Percentiles rank a stretch among this genome's conserved stretches.
phyloP scores from a whole-genome alignment of 1,140 invertebrate species.

The Bombus ignitus region DNA sequence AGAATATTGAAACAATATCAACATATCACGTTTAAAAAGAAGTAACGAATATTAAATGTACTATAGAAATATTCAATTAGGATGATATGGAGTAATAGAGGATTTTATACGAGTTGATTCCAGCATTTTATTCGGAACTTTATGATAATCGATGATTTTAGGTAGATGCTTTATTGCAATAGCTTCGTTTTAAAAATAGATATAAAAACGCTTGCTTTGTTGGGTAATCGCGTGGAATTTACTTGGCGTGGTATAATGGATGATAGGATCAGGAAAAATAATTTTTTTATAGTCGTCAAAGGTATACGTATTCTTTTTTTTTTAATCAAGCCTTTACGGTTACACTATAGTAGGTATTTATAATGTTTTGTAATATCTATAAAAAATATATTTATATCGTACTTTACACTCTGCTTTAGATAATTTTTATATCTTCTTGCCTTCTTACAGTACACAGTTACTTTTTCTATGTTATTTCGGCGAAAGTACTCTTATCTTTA shows the following conservation, averaged over 20 bases:
- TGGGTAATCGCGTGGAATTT: not conserved
- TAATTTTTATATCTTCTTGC: too few relatives aligned
- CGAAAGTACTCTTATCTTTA: not conserved
- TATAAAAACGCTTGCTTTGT: not conserved
- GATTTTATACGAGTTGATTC: not conserved
- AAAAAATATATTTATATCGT: not conserved
- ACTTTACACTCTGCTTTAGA: not conserved
- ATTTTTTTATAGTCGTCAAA: not conserved
- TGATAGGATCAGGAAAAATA: not conserved
- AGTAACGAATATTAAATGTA: not conserved
- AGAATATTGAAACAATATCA: not conserved
- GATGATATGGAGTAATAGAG: not conserved
- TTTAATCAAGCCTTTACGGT: not conserved
- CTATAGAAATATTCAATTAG: not conserved
- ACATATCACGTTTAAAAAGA: not conserved
- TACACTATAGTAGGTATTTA: not conserved
- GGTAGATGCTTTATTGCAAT: not conserved
- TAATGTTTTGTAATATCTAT: not conserved
- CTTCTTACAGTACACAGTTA: not conserved
- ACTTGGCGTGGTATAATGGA: not conserved
- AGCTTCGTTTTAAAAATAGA: slow-evolving; percentile 12
- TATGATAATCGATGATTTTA: not conserved
- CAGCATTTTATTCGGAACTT: not conserved
- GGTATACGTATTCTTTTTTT: not conserved
- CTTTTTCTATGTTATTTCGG: not conserved